Base-by-base conservation (phyloP, 92 coral and sea anemone genomes). In the Virgularia gustaviana region DNA sequence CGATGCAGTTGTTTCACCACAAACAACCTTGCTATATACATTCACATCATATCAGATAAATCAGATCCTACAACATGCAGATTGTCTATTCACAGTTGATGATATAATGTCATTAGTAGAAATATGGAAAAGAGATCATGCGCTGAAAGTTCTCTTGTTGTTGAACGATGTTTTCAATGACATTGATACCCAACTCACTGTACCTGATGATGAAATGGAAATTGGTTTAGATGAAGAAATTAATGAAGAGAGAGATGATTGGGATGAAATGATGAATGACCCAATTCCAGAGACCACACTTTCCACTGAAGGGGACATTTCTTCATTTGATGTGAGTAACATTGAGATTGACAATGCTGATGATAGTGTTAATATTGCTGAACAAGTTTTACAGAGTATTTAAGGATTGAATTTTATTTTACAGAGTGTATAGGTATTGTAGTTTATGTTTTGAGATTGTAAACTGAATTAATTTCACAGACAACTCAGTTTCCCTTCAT, bases 171-270 rank as follows among this genome's bases (percentile, higher is more conserved):
- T 70, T 51, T 59, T 25, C 38, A 70, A 70, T 44, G 5, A 33
- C 64, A 70, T 70, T 16, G 76, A 70, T 41, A 51, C 52, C 38
- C 52, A 62, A 62, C 7, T 42, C 30, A 22, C 52, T 2, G 35
- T 18, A 23, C 76, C 47, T 70, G 76, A 59, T 19, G 75, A 70
- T 15, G 62, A 70, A 23, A 49, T 24, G 29, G 75, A 49, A 8
- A 24, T 70, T 70, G 24, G 34, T 23, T 57, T 43, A 36, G 62
- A 49, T 32, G 77, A 72, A 35, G 37, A 12, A 33, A 53, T 52
- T 53, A 53, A 54, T 49, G 66, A 8, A 2, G 62, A 25, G 19
- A 15, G 15, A 55, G 29, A n/a, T 55, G 62, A 37, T 35, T 72
- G 77, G 63, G 43, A 25, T 0, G 7, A 15, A 9, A 30, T 54